phyloP scores from a whole-genome alignment of 2,888 invertebrate species.

The Onthophagus sagittarius region DNA sequence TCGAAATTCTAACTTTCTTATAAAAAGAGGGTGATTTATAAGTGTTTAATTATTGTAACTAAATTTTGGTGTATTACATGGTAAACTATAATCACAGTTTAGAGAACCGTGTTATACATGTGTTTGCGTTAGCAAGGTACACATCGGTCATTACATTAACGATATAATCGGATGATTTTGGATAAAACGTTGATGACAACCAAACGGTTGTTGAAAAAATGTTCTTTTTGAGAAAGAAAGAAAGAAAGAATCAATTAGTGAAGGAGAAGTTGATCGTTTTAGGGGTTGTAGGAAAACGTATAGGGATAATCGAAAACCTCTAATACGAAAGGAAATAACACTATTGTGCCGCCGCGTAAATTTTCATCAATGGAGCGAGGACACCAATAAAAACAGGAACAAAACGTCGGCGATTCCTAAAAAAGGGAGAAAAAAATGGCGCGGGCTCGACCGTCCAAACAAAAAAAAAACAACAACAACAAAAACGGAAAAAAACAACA shows the following conservation, averaged over 20 bases:
- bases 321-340: constrained; percentile 6
- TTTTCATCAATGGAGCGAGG: constrained; percentile 9
- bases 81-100: background rate
- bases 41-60: too few species aligned
- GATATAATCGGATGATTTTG: background rate
- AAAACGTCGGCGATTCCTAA: constrained; percentile 10
- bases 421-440: constrained; percentile 2
- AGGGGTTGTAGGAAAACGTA: background rate
- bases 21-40: too few species aligned
- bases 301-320: background rate
- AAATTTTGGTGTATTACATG: too few species aligned
- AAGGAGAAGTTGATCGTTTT: background rate
- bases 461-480: background rate
- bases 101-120: background rate
- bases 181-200: too few species aligned
- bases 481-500: background rate
- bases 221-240: too few species aligned
- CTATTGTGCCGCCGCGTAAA: constrained; percentile 8
- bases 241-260: background rate
- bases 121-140: background rate
- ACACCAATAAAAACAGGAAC: constrained; percentile 1
- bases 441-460: background rate
- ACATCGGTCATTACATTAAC: background rate
- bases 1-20: too few species aligned
- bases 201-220: too few species aligned